A percentile compares a stretch with the other conserved stretches of the same genome.
phyloP scores from a whole-genome alignment of 2,888 invertebrate genomes.

The Tetramorium bicarinatum region DNA sequence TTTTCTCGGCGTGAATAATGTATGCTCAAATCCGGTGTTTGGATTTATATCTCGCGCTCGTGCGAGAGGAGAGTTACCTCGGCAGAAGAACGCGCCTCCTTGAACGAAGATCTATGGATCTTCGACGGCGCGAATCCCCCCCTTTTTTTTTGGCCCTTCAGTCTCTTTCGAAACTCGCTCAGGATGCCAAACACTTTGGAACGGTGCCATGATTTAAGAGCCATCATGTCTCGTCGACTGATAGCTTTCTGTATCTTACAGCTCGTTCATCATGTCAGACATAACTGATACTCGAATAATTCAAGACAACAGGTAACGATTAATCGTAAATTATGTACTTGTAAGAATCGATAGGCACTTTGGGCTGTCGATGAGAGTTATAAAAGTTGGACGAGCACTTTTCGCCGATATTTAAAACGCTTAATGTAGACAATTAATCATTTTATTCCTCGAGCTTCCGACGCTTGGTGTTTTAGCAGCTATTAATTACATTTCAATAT shows the following conservation, averaged over 20 bases:
- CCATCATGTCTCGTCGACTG: slow-evolving; percentile 30
- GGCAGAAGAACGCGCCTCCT: neutral
- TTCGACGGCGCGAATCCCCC: slow-evolving; percentile 7
- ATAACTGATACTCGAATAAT: slow-evolving; percentile 33
- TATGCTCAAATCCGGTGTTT: slow-evolving; percentile 37
- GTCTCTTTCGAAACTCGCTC: slow-evolving; percentile 37
- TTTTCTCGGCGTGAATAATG: slow-evolving; percentile 42
- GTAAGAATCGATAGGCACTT: slow-evolving; percentile 9
- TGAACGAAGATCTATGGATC: slow-evolving; percentile 28
- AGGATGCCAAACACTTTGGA: slow-evolving; percentile 44
- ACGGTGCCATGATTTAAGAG: slow-evolving; percentile 47
- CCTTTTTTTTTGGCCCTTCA: slow-evolving; percentile 10
- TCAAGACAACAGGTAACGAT: slow-evolving; percentile 4
- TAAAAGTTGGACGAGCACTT: neutral
- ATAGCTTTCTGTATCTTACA: slow-evolving; percentile 35
- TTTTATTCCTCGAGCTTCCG: neutral
- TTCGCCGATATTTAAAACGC: neutral
- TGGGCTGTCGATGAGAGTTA: neutral
- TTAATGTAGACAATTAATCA: slow-evolving; percentile 16
- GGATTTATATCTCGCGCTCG: slow-evolving; percentile 42
- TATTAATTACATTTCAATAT: slow-evolving; percentile 18
- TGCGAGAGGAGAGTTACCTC: neutral
- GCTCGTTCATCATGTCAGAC: slow-evolving; percentile 29
- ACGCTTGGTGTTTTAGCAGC: neutral
- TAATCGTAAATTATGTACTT: slow-evolving; percentile 31